Base-by-base conservation (phyloP, 2,797 vertebrate genomes). In the Eupleurogrammus muticus region DNA sequence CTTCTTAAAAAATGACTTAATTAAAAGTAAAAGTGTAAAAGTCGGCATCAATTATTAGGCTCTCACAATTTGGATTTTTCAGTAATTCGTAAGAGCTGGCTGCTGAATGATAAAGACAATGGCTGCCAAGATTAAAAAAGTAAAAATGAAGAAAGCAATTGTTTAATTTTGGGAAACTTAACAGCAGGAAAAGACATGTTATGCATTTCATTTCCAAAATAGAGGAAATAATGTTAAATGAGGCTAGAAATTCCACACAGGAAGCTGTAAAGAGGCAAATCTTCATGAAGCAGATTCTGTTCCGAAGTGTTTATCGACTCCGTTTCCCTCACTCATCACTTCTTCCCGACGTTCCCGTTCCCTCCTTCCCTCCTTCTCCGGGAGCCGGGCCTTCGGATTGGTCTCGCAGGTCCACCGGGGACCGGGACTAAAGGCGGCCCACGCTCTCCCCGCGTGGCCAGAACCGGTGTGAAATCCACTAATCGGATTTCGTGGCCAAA, bases 401-500 rank as follows among this genome's bases (percentile, higher is more conserved):
- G 40, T 77, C 66, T 19, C 54, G 65, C 61, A 82, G 40, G 55
- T 74, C 90, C 85, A 81, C 82, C n/a, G 7, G 77, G 81, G 92
- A 90, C 51, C 11, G 2, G 38, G 53, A 70, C 90, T 91, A 90
- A n/a, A 93, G 90, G 81, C 80, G 50, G 81, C 80, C n/a, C 83
- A 65, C 73, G 49, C 86, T 79, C 70, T 80, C 86, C 84, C 79
- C 48, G 72, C 84, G 83, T 83, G 19, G 70, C 75, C 80, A 86
- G 77, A n/a, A 79, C 76, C 56, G 77, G 85, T 74, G 73, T 74
- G 77, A 89, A 93, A 93, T 91, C 90, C 92, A 53, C 86, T 93
- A 92, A 93, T 92, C 93, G 85, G 92, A 91, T 92, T 93, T 91
- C 75, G 88, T 91, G 87, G 89, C 87, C 92, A 91, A 91, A 90